Base-by-base conservation (phyloP, 2,113 vertebrate species). In the Mirza zaza region DNA sequence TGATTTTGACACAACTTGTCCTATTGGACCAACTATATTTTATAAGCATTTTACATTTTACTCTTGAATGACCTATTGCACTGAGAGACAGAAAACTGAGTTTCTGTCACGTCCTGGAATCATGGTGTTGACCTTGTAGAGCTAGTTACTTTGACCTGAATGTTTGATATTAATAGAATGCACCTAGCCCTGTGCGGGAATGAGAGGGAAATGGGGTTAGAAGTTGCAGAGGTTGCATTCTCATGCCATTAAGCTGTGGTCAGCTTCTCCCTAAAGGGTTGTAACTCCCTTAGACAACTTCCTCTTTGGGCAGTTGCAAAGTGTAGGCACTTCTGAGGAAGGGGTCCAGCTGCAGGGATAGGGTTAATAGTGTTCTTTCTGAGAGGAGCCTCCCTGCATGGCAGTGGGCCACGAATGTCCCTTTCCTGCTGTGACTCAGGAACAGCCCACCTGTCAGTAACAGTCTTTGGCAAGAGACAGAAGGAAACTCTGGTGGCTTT, bases 201-300 rank as follows among this genome's bases (percentile, higher is more conserved):
- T 48, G 25, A 71, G 48, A 71, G 20, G 39, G 10, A 84, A 84
- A 89, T 32, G 65, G 32, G 50, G 13, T 84, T 23, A 63, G 48
- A 86, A 87, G 63, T 76, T 76, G 36, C 75, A 81, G 61, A 85
- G 92, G 50, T 81, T 91, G 15, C 36, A 45, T 89, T 71, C 25
- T 63, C 6, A 25, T 81, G 34, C 45, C 71, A 55, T 76, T 50
- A 76, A 87, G 45, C 79, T 87, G 57, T 68, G 91, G 89, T 92
- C 83, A 95, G 70, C 71, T 93, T 97, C 86, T 96, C 65, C 52
- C 42, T 55, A 34, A 87, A 94, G 61, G 6, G 29, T 42, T 93
- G 90, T 57, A 93, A 93, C 42, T 55, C 45, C 17, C 21, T 93
- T 89, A 87, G 52, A 91, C 94, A 94, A 96, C 96, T 98, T 97